Conservation (phyloP, 2,797 vertebrate genomes). For the Meriones psammophilus region DNA sequence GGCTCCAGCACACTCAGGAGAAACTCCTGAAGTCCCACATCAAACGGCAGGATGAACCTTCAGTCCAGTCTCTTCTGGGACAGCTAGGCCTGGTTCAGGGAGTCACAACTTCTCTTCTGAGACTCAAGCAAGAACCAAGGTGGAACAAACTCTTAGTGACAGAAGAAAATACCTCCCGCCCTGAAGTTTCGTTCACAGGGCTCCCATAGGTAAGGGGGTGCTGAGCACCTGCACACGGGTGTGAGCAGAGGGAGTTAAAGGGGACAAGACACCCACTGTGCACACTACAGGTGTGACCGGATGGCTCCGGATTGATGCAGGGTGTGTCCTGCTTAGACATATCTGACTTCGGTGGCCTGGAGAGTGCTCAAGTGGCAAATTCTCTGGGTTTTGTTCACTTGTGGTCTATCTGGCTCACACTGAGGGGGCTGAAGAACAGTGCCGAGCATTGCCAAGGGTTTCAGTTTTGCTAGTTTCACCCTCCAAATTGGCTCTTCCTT, state of each 20-base stretch:
- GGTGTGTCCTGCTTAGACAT: not conserved
- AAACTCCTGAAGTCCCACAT: not conserved
- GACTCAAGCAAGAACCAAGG: not conserved
- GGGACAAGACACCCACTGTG: not conserved
- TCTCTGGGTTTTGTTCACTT: not conserved
- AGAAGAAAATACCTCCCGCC: not conserved
- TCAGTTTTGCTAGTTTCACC: constrained; percentile 29
- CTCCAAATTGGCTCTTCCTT: not conserved
- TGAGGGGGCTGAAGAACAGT: not conserved
- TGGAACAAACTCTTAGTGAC: not conserved
- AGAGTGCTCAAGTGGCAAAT: not conserved
- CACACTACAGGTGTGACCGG: not conserved
- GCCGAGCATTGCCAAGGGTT: not conserved
- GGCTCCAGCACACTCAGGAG: not conserved
- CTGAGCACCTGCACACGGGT: not conserved
- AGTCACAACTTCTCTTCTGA: not conserved
- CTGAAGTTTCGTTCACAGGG: not conserved
- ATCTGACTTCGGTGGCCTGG: not conserved
- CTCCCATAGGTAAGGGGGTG: rapidly evolving
- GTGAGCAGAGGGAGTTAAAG: not conserved
- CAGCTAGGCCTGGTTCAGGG: not conserved
- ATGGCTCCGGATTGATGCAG: not conserved
- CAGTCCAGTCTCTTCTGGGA: not conserved
- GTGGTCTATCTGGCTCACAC: not conserved
- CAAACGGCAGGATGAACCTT: not conserved